Base-by-base conservation (phyloP, 2,797 vertebrate genomes). In the Rhinichthys osculus region DNA sequence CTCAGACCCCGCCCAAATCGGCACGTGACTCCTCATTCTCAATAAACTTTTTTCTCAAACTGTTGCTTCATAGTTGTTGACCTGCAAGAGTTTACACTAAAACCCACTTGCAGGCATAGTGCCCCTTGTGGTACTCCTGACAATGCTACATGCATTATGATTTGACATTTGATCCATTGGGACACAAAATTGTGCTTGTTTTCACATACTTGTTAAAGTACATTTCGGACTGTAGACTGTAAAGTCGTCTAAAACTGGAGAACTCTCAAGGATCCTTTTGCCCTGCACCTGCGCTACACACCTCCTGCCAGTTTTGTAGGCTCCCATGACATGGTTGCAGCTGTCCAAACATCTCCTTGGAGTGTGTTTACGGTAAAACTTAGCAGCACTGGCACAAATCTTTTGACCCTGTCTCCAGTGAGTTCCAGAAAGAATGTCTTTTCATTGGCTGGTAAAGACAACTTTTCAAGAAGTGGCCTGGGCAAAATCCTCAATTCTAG, bases 331-430 rank as follows among this genome's bases (percentile, higher is more conserved):
- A 54, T 33, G 54, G 38, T 40, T 79, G 40, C 17, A 71, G 21
- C 69, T 57, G 82, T 66, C 57, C 69, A 74, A 79, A 79, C 74
- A 27, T 44, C 81, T 44, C 77, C 81, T 78, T 80, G 84, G 83
- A 66, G 35, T 80, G 76, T 72, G 67, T 84, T 83, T 74, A 80
- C 54, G 69, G 81, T 76, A 70, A 42, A 80, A 70, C 64, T 67
- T 77, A 64, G 81, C 50, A 73, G 40, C 27, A 64, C 47, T 70
- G 81, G 76, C 70, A 59, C 11, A 30, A 5, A 52, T 52, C 67
- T 70, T 16, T 66, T 27, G 74, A 44, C 62, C 79, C 30, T 14
- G 80, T 77, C 54, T 33, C 57, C 19, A 69, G 7, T 76, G 35
- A 38, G 44, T 35, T 40, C 4, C 30, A 62, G 1, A 66, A 72